Evolutionary conservation across 2,113 vertebrate species (phyloP).

Genomic region (Lutjanus erythropterus): DNA sequence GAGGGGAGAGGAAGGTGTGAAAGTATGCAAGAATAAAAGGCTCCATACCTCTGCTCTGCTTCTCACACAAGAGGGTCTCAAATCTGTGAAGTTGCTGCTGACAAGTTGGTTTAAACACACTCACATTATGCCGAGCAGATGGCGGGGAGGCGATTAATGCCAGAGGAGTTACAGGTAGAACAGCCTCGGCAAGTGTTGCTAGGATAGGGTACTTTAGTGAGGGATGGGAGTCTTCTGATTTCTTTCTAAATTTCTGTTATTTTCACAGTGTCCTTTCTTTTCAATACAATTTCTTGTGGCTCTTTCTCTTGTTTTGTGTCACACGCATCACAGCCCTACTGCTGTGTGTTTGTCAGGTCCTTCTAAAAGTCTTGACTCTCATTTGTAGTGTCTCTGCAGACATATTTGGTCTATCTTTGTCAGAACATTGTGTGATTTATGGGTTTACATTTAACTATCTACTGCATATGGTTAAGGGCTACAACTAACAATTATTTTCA

Average conservation of each 20-base stretch:
- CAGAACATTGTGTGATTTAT: conserved; percentile 29
- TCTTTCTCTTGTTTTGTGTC: neutral
- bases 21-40: conserved; percentile 47
- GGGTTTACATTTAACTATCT: neutral
- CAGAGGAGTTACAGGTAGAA: conserved; percentile 32
- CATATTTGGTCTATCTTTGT: conserved; percentile 2
- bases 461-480: too few species aligned
- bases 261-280: neutral
- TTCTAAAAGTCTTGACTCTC: conserved; percentile 32
- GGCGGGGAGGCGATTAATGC: conserved; percentile 27
- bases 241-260: neutral
- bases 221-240: neutral
- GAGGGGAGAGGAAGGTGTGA: conserved; percentile 57
- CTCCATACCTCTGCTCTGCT: conserved; percentile 16
- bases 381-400: conserved; percentile 21
- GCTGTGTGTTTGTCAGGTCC: conserved; percentile 9
- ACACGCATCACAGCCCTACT: neutral
- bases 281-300: neutral
- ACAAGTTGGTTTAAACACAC: conserved; percentile 35
- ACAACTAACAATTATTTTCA: too few species aligned
- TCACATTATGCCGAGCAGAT: conserved; percentile 35
- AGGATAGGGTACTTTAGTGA: neutral
- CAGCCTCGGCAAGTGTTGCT: conserved; percentile 12
- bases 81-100: conserved; percentile 39
- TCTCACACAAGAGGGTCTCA: neutral